Conservation (phyloP, 2,888 invertebrate species). For the Cyclophora punctaria region DNA sequence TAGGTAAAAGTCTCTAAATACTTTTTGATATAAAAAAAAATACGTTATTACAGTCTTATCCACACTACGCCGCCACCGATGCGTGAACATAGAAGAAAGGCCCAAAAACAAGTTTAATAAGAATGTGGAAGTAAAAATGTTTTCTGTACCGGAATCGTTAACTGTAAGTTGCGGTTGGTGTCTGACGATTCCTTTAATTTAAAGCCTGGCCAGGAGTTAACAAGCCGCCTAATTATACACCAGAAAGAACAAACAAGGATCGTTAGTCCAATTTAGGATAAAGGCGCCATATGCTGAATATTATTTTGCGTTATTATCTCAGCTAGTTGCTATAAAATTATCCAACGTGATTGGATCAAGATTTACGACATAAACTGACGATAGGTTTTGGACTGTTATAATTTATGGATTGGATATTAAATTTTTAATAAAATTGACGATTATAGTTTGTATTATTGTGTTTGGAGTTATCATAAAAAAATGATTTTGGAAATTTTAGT, state of each 20-base stretch:
- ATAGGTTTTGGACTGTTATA: slow-evolving; percentile 1
- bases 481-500: no score
- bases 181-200: slow-evolving; percentile 69
- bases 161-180: slow-evolving; percentile 61
- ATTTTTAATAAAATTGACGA: no score
- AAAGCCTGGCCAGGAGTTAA: slow-evolving; percentile 64
- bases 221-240: slow-evolving; percentile 71
- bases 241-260: slow-evolving; percentile 61
- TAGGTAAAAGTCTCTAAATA: neutral
- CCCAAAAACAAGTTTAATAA: slow-evolving; percentile 68
- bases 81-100: slow-evolving; percentile 49
- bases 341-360: slow-evolving; percentile 11
- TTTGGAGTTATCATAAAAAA: no score
- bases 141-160: slow-evolving; percentile 72
- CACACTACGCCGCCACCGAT: slow-evolving; percentile 31
- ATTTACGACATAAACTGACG: slow-evolving; percentile 13
- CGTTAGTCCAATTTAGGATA: slow-evolving; percentile 13
- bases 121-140: slow-evolving; percentile 71
- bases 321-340: slow-evolving; percentile 9
- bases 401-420: slow-evolving; percentile 12
- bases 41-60: slow-evolving; percentile 27
- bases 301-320: slow-evolving; percentile 33
- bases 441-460: no score
- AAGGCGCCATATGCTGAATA: slow-evolving; percentile 50
- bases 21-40: neutral